Evolutionary conservation across 2,888 invertebrate genomes (phyloP).

Genomic region (Coelopa pilipes): DNA sequence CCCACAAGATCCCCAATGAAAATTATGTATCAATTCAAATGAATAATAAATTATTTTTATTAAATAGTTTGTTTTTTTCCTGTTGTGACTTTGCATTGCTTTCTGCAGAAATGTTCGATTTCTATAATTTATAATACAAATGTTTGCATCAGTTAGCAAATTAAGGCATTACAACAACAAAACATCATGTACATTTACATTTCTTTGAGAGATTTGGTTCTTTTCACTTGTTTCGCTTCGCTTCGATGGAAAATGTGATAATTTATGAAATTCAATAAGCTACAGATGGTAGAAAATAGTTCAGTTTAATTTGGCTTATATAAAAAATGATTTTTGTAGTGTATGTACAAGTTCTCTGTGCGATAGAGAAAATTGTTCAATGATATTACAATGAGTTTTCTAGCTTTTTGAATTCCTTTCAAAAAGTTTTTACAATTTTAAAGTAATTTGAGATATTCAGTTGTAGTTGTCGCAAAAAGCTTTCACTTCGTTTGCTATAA

Average conservation of each 20-base stretch:
- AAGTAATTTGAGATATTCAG: conserved; percentile 21
- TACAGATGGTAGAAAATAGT: neutral
- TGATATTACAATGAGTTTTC: too few species aligned
- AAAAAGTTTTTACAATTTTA: too few species aligned
- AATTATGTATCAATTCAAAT: neutral
- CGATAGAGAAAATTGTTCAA: too few species aligned
- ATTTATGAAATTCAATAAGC: neutral
- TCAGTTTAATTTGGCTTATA: too few species aligned
- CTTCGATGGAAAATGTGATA: neutral
- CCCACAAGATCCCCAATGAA: too few species aligned
- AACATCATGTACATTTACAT: conserved; percentile 12
- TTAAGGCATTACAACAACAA: conserved; percentile 35
- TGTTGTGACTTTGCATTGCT: neutral
- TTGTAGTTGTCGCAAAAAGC: conserved; percentile 5
- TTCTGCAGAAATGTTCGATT: conserved; percentile 25
- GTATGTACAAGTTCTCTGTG: too few species aligned
- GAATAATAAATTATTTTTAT: neutral
- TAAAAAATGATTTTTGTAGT: too few species aligned
- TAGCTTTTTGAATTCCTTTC: too few species aligned
- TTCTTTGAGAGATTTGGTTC: neutral
- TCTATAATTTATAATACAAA: conserved; percentile 47
- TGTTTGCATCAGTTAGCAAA: conserved; percentile 30
- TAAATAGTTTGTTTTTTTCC: neutral
- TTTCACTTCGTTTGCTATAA: conserved; percentile 4
- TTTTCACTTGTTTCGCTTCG: neutral